Conservation (phyloP, 2,797 vertebrate genomes). For the Salarias fasciatus region DNA sequence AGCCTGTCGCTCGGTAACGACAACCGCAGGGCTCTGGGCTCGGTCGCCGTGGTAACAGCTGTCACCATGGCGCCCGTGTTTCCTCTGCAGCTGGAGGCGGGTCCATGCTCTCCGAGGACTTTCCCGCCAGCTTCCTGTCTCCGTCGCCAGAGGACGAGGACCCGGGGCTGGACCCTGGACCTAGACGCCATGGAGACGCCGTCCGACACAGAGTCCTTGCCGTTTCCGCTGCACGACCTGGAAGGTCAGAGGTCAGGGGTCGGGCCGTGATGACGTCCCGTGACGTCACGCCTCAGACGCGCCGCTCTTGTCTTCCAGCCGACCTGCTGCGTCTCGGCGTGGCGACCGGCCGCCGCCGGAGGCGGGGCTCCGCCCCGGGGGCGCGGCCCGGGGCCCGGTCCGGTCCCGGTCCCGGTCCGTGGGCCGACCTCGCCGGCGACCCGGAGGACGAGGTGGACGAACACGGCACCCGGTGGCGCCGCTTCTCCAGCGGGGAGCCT, state of each 20-base stretch:
- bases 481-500: constrained; percentile 74
- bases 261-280: accelerated
- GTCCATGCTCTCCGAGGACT: constrained; percentile 65
- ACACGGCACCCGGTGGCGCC: constrained; percentile 82
- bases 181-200: constrained; percentile 86
- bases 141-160: constrained; percentile 66
- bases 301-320: constrained; percentile 54
- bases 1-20: constrained; percentile 74
- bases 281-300: not conserved
- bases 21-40: no score
- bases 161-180: constrained; percentile 73
- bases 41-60: no score
- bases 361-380: not conserved
- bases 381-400: no score
- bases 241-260: constrained; percentile 79
- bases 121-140: constrained; percentile 39
- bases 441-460: constrained; percentile 75
- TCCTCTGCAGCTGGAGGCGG: constrained; percentile 59
- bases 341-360: constrained; percentile 14
- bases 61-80: not conserved
- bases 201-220: constrained; percentile 83
- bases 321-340: constrained; percentile 75
- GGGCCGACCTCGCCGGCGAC: constrained; percentile 49
- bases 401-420: no score
- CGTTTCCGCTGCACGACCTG: constrained; percentile 74